Base-by-base conservation (phyloP, 2,797 vertebrate genomes). In the Falco concolor region DNA sequence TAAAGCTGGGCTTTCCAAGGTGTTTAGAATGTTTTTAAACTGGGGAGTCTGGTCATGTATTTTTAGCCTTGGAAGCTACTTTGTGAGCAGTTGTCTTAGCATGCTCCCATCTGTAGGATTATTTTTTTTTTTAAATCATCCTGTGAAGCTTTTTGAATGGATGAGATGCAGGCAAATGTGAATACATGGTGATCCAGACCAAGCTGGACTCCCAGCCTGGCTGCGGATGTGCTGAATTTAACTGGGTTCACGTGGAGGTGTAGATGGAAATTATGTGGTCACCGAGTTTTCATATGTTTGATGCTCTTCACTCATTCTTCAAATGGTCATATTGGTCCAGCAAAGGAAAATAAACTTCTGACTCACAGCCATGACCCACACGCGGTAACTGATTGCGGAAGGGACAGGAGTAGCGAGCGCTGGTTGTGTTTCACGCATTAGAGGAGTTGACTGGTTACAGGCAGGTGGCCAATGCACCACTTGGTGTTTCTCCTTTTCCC, bases 51-150 rank as follows among this genome's bases (percentile, higher is more conserved):
- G 10, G 6, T 34, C 8, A 10, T 13, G 1, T 27, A 2, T 38
- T 85, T 89, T 57, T 54, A 61, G 22, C 22, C 8, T 6, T 11
- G 22, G 17, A 30, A 59, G 13, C 5, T 24, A 4, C 34, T 67
- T n/a, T 32, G 17, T 72, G 44, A 67, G n/a, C 12, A 34, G 4
- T 49, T 59, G 4, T 54, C 25, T 30, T 23, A 36, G 32, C 36
- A 38, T 0, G 0, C 19, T 67, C 21, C 14, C 27, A 0, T 22
- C 42, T 20, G 36, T 16, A 73, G 44, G 32, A 27, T 49, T n/a
- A n/a, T 40, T 13, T 47, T 82, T 52, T 22, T 9, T 53, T 45
- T 5, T 19, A 36, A 60, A 64, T 59, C 13, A 44, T 32, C 25
- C 27, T 20, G 1, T 15, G 27, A 45, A 52, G 17, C 5, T 47